Evolutionary conservation across 2,888 invertebrate genomes (phyloP).

Genomic region (Arge pagana): DNA sequence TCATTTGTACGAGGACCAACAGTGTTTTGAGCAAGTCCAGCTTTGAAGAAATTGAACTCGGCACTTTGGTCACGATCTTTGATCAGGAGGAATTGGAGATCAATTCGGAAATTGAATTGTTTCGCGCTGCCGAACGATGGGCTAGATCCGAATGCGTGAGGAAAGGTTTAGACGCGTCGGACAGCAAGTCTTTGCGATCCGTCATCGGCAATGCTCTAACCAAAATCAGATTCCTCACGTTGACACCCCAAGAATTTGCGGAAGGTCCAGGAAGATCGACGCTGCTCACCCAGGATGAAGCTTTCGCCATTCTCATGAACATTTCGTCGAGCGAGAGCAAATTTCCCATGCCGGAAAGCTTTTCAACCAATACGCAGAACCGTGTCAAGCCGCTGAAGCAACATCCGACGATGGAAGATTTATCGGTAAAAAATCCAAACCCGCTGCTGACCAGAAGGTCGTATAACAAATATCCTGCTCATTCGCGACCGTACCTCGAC

Average conservation of each 20-base stretch:
- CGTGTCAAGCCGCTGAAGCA: slow-evolving; percentile 30
- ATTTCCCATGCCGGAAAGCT: slow-evolving; percentile 75
- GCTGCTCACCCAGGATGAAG: slow-evolving; percentile 76
- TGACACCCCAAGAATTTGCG: slow-evolving; percentile 82
- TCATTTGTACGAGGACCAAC: slow-evolving; percentile 76
- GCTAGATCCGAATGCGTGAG: slow-evolving; percentile 64
- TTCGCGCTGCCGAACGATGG: slow-evolving; percentile 74
- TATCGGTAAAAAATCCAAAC: slow-evolving; percentile 17
- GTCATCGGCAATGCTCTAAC: slow-evolving; percentile 67
- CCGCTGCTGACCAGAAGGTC: too few species aligned
- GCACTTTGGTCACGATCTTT: slow-evolving; percentile 75
- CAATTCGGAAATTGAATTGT: slow-evolving; percentile 77
- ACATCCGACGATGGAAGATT: slow-evolving; percentile 16
- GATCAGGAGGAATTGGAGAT: slow-evolving; percentile 76
- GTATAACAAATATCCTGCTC: too few species aligned
- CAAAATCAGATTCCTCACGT: slow-evolving; percentile 79
- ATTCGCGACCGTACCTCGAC: too few species aligned
- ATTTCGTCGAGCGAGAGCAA: slow-evolving; percentile 73
- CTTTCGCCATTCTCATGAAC: slow-evolving; percentile 81
- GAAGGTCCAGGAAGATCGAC: slow-evolving; percentile 78
- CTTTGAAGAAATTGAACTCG: slow-evolving; percentile 77
- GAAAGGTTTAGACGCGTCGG: slow-evolving; percentile 55
- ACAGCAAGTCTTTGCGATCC: slow-evolving; percentile 45
- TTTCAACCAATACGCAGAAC: slow-evolving; percentile 60
- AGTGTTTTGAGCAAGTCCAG: slow-evolving; percentile 76